Conservation (phyloP, 2,113 vertebrate genomes). For the Illadopsis cleaveri region DNA sequence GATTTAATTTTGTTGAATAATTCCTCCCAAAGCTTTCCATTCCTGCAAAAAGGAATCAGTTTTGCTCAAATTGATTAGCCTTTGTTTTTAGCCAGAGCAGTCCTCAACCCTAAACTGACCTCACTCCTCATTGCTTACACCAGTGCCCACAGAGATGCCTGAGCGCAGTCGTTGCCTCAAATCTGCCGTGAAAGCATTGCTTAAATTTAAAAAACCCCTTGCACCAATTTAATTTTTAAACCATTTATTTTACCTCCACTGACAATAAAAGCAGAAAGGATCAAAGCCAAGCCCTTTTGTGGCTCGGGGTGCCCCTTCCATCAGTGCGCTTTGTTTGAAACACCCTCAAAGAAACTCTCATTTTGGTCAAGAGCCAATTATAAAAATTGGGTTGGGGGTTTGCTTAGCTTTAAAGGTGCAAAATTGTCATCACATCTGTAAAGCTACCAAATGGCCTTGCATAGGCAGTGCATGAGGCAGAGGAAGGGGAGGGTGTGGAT, state of each 20-base stretch:
- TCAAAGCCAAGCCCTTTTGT: constrained; percentile 2
- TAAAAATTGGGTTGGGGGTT: background rate
- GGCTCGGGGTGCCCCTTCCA: background rate
- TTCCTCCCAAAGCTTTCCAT: background rate
- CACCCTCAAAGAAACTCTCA: background rate
- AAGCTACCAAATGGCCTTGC: background rate
- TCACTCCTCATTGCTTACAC: background rate
- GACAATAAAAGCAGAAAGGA: constrained; percentile 1
- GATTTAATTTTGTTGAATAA: background rate
- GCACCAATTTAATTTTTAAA: background rate
- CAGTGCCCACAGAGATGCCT: background rate
- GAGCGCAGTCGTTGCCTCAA: background rate
- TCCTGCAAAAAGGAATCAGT: background rate
- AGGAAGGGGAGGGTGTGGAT: background rate
- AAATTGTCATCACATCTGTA: background rate
- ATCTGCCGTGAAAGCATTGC: background rate
- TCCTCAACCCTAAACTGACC: background rate
- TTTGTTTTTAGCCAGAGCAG: background rate
- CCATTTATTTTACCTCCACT: background rate
- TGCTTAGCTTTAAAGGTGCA: background rate
- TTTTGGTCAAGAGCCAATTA: constrained; percentile 32
- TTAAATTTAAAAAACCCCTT: background rate
- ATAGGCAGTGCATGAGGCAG: background rate
- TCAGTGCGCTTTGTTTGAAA: background rate
- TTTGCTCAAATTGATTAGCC: background rate